Conservation (phyloP, 2,113 vertebrate species). For the Rhabdornis inornatus region DNA sequence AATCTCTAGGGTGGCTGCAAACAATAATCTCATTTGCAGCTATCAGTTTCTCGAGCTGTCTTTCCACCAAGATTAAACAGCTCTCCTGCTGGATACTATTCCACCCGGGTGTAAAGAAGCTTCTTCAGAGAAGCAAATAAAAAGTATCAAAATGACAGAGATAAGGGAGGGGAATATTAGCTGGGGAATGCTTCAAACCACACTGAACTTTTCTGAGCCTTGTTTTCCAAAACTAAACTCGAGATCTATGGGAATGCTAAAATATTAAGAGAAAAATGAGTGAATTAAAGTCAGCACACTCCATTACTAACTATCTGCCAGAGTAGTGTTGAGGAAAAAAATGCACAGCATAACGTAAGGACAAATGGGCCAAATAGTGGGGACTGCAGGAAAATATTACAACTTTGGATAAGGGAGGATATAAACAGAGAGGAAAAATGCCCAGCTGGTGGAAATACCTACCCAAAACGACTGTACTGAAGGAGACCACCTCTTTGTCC, state of each 20-base stretch:
- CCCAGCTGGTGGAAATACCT: constrained; percentile 26
- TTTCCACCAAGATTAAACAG: not conserved
- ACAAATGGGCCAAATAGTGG: not conserved
- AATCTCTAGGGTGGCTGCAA: not conserved
- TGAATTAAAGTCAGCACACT: not conserved
- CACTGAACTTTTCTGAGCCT: not conserved
- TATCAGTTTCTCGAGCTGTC: not conserved
- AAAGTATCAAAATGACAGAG: not conserved
- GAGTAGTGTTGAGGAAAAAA: not conserved
- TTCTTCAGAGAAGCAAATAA: not conserved
- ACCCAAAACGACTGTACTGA: constrained; percentile 93
- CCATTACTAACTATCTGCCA: not conserved
- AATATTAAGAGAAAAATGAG: not conserved
- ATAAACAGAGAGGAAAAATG: not conserved
- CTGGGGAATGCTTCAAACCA: not conserved
- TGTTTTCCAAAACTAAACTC: not conserved
- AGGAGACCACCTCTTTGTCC: constrained; percentile 93
- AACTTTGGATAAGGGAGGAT: not conserved
- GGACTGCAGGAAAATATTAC: not conserved
- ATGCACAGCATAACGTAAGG: not conserved
- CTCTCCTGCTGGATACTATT: not conserved
- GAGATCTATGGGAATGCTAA: not conserved
- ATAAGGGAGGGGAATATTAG: not conserved
- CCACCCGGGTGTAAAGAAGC: not conserved
- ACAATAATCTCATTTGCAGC: not conserved